Evolutionary conservation across 1,140 invertebrate genomes (phyloP).

Genomic region (Medauroidea extradentata): DNA sequence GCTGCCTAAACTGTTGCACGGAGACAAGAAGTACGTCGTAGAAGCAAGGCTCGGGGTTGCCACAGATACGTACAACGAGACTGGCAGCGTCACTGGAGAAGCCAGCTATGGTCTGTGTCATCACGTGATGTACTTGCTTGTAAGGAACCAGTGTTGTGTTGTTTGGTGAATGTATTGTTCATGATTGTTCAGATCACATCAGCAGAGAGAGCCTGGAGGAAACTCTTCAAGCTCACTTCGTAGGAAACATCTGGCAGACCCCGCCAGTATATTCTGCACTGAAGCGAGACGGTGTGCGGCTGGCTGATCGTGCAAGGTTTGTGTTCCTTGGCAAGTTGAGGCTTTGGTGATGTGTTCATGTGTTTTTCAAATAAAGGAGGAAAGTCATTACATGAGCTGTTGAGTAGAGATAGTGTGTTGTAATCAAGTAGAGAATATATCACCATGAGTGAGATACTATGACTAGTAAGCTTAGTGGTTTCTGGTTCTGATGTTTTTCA

Average conservation of each 20-base stretch:
- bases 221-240: conserved; percentile 18
- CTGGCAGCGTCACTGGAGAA: conserved; percentile 22
- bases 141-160: neutral
- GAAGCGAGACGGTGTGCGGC: neutral
- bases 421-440: neutral
- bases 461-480: neutral
- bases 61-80: conserved; percentile 32
- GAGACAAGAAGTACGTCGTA: conserved; percentile 26
- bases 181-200: conserved; percentile 4
- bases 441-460: too few species aligned
- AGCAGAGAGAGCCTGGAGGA: conserved; percentile 1
- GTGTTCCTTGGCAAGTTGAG: neutral
- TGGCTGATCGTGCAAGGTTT: conserved; percentile 2
- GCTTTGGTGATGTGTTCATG: neutral
- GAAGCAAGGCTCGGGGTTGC: conserved; percentile 29
- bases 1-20: conserved; percentile 26
- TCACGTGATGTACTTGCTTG: neutral
- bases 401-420: neutral
- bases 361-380: neutral
- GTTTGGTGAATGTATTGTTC: neutral
- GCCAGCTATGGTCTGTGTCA: conserved; percentile 19
- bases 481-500: neutral
- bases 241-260: conserved; percentile 25
- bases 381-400: neutral
- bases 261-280: conserved; percentile 19